A percentile compares a stretch with the other conserved stretches of the same genome.
phyloP scores from a whole-genome alignment of 1,140 invertebrate genomes.

The Acyrthosiphon pisum region DNA sequence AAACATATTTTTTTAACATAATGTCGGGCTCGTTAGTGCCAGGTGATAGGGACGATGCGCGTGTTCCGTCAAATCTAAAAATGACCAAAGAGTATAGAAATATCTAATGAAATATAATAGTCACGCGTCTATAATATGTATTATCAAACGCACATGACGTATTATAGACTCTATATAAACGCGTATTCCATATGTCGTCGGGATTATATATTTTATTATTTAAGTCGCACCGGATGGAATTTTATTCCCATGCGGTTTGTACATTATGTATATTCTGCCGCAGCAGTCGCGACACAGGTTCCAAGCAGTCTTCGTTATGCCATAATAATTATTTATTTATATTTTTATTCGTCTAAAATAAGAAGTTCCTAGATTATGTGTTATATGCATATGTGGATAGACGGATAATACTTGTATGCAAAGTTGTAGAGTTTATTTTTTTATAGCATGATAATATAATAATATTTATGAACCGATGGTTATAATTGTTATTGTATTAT shows the following conservation, averaged over 20 bases:
- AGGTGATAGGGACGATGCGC: background rate
- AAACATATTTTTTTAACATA: background rate
- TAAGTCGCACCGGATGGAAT: background rate
- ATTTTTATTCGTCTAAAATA: background rate
- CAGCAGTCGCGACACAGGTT: background rate
- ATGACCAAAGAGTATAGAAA: background rate
- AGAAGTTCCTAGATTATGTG: background rate
- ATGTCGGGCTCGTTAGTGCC: background rate
- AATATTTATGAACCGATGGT: background rate
- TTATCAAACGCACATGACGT: background rate
- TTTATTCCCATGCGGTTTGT: constrained; percentile 40
- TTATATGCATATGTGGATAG: background rate
- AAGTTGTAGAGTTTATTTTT: background rate
- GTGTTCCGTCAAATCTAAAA: background rate
- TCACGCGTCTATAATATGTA: background rate
- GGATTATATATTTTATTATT: constrained; percentile 34
- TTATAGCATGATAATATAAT: background rate
- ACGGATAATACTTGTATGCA: background rate
- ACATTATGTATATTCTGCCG: background rate
- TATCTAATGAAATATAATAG: constrained; percentile 48
- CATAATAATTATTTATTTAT: background rate
- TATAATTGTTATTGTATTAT: too few species aligned
- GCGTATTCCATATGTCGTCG: constrained; percentile 40
- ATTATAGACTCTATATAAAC: background rate
- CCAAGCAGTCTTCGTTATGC: background rate